phyloP scores from a whole-genome alignment of 1,140 invertebrate genomes.

The Drosophila mauritiana region DNA sequence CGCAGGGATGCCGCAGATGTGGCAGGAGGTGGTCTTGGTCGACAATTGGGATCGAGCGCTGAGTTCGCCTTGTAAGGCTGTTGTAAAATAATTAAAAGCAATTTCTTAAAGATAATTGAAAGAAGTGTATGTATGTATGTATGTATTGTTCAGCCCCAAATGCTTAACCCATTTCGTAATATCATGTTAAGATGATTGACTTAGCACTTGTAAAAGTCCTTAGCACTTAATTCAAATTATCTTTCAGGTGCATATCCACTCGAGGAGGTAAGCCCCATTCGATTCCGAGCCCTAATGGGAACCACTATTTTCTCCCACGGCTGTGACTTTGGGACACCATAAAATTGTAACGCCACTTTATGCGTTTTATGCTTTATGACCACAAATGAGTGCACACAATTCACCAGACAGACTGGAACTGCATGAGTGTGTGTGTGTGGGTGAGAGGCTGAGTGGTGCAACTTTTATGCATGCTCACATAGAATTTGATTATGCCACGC shows the following conservation, averaged over 20 bases:
- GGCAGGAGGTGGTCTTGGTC: background rate
- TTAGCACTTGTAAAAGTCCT: too few relatives aligned
- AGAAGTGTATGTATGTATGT: too few relatives aligned
- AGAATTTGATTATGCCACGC: slow-evolving; percentile 77
- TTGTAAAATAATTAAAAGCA: background rate
- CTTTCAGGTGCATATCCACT: too few relatives aligned
- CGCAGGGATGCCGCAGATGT: slow-evolving; percentile 1
- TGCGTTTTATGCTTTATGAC: slow-evolving; percentile 83
- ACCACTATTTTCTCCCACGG: slow-evolving; percentile 20
- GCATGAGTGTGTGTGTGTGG: slow-evolving; percentile 15
- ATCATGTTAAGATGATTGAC: too few relatives aligned
- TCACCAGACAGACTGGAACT: slow-evolving; percentile 45
- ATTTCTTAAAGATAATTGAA: too few relatives aligned
- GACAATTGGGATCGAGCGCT: background rate
- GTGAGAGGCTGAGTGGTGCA: slow-evolving; percentile 29
- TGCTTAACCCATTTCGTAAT: too few relatives aligned
- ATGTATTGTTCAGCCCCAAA: too few relatives aligned
- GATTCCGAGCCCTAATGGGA: background rate
- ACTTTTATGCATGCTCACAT: slow-evolving; percentile 75
- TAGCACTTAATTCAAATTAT: too few relatives aligned
- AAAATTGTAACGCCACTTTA: slow-evolving; percentile 82
- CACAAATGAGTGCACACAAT: slow-evolving; percentile 78
- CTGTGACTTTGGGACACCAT: slow-evolving; percentile 69
- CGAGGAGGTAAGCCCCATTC: slow-evolving; percentile 29
- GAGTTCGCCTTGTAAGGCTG: background rate